Base-by-base conservation (phyloP, 2,797 vertebrate genomes). In the Potorous gilbertii region DNA sequence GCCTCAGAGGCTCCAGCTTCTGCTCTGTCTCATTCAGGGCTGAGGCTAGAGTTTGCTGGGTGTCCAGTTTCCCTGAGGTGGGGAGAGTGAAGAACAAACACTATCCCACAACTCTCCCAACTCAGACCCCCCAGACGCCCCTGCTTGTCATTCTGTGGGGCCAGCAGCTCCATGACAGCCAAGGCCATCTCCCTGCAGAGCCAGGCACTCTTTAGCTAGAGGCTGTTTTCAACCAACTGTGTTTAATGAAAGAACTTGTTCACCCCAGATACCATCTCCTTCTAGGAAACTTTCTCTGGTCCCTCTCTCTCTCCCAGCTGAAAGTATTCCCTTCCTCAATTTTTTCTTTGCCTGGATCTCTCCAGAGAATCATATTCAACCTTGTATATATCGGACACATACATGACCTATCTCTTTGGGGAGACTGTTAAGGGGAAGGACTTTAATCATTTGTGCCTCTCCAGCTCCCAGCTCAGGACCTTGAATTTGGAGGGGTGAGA, bases 1-100 rank as follows among this genome's bases (percentile, higher is more conserved):
- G 98, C 50, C 98, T 98, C 74, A 99, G 98, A 97, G 55, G 97
- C 96, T 98, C 98, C 96, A 99, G 98, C 16, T 98, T 98, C 55
- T 14, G 93, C 16, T 93, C 98, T 2, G 99, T 99, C 0, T 99
- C 95, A 0, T 98, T 99, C 98, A 99, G 97, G 96, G 99, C 98
- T 0, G 87, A 97, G 0, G 98, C 98, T 0, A 98, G 98, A 34
- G 98, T 98, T 27, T 90, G 89, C 8, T 98, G 96, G 4, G 91
- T 91, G n/a, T 98, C 97, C 96, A 98, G 94, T 0, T 96, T 96
- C 16, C 96, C 99, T 98, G 97, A 1, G 1, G 92, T 54, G 91
- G 28, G 55, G 28, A 21, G 8, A 66, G 13, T 21, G 40, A 50
- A 87, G 40, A 50, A 27, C 24, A 87, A 46, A 46, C 1, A 10